Base-by-base conservation (phyloP, 2,113 vertebrate genomes). In the Arothron firmamentum region DNA sequence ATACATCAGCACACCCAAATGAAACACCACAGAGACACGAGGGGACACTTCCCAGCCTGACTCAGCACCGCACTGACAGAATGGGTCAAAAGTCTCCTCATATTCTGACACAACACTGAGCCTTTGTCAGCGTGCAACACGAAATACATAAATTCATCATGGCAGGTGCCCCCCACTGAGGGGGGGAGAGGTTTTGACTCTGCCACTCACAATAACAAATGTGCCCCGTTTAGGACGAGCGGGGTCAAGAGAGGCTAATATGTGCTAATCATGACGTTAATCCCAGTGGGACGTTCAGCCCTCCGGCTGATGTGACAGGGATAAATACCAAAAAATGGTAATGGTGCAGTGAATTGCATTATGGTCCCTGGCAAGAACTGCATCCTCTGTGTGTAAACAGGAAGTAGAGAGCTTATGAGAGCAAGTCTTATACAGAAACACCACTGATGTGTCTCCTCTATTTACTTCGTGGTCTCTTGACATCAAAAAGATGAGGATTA, bases 41-140 rank as follows among this genome's bases (percentile, higher is more conserved):
- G 49, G 43, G 23, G 64, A 59, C 46, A 51, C 21, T 67, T 72
- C 13, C 51, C 45, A 48, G 56, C 25, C 59, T 58, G 60, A 70
- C 80, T 75, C 62, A 74, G 58, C 43, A n/a, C 51, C n/a, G 43
- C 23, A 12, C 52, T 72, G 79, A 70, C 79, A 83, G 71, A 79
- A 59, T 67, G 81, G 88, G 87, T 82, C 82, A 87, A 69, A 78
- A 41, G 78, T 86, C 76, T 63, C 41, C 51, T 56, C 65, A 56
- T 28, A 19, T 61, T 42, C 66, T 23, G 41, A 51, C 50, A 23
- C 61, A 57, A 65, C 59, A 43, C 59, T 62, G 55, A 77, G 79
- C 71, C 67, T 82, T 80, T 86, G 85, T 87, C 85, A 84, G 73
- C 57, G 58, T 49, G 60, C 75, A 77, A 78, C 87, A 82, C 68